Evolutionary conservation across 2,888 invertebrate genomes (phyloP).

Genomic region (Desoria tigrina): DNA sequence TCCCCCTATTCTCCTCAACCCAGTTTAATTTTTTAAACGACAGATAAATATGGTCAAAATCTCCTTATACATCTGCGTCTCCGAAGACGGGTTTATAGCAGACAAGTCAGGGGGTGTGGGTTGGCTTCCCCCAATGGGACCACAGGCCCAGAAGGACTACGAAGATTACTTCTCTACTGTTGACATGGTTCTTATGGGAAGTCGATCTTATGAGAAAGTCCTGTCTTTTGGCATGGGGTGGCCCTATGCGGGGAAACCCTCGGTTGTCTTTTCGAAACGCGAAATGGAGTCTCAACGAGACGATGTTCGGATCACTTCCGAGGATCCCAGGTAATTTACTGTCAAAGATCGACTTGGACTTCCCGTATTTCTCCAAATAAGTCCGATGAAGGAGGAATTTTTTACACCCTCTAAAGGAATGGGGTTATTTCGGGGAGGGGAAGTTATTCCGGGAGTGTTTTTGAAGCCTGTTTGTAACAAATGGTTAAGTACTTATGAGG

Average conservation of each 20-base stretch:
- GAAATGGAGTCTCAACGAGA: not conserved
- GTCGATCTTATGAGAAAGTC: constrained; percentile 5
- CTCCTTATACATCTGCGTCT: constrained; percentile 12
- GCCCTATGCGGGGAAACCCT: constrained; percentile 8
- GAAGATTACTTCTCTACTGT: constrained; percentile 4
- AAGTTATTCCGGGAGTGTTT: no score
- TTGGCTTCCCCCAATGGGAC: constrained; percentile 18
- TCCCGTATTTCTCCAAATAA: not conserved
- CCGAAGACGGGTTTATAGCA: constrained; percentile 12
- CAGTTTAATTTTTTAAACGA: no score
- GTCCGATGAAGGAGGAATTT: no score
- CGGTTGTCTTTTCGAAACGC: constrained; percentile 5
- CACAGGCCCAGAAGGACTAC: constrained; percentile 10
- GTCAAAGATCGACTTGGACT: not conserved
- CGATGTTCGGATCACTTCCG: not conserved
- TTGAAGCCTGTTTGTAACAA: no score
- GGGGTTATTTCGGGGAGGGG: no score
- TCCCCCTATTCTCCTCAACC: no score
- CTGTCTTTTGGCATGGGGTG: constrained; percentile 11
- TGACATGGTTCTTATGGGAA: constrained; percentile 13
- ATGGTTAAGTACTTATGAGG: no score
- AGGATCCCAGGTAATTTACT: not conserved
- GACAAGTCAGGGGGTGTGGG: constrained; percentile 11
- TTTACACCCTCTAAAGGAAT: no score
- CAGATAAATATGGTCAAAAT: constrained; percentile 7